Evolutionary conservation across 2,797 vertebrate species (phyloP).

Genomic region (Oophaga sylvatica): DNA sequence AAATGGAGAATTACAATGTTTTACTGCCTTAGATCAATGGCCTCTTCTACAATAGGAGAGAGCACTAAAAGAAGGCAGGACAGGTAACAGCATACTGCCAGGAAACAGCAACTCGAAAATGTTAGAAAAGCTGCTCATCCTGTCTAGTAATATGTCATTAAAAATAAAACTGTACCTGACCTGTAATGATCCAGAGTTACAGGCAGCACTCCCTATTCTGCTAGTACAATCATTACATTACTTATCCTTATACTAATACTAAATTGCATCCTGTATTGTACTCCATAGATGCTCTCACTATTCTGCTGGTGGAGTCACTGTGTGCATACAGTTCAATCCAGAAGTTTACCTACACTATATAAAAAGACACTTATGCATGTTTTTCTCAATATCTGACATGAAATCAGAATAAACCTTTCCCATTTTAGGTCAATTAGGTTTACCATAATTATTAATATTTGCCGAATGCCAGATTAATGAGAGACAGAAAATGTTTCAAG

Average conservation of each 20-base stretch:
- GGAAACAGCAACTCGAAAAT: too few relatives aligned
- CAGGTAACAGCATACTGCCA: not conserved
- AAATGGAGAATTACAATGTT: not conserved
- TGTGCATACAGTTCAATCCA: too few relatives aligned
- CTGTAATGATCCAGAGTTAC: too few relatives aligned
- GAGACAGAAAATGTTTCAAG: too few relatives aligned
- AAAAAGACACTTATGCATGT: too few relatives aligned
- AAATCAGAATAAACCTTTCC: too few relatives aligned
- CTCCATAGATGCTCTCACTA: not conserved
- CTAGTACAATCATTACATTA: not conserved
- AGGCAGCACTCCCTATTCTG: too few relatives aligned
- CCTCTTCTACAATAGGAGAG: not conserved
- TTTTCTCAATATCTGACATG: too few relatives aligned
- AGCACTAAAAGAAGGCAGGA: not conserved
- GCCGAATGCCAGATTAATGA: too few relatives aligned
- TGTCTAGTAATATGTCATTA: not conserved
- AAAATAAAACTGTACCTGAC: not conserved
- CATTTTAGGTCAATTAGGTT: too few relatives aligned
- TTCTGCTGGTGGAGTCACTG: not conserved
- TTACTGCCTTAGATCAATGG: not conserved
- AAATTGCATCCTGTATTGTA: not conserved
- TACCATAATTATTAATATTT: too few relatives aligned
- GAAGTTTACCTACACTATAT: too few relatives aligned
- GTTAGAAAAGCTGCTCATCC: not conserved
- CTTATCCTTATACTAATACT: not conserved